Conservation (phyloP, 2,113 vertebrate species). For the Tetraodon nigroviridis region DNA sequence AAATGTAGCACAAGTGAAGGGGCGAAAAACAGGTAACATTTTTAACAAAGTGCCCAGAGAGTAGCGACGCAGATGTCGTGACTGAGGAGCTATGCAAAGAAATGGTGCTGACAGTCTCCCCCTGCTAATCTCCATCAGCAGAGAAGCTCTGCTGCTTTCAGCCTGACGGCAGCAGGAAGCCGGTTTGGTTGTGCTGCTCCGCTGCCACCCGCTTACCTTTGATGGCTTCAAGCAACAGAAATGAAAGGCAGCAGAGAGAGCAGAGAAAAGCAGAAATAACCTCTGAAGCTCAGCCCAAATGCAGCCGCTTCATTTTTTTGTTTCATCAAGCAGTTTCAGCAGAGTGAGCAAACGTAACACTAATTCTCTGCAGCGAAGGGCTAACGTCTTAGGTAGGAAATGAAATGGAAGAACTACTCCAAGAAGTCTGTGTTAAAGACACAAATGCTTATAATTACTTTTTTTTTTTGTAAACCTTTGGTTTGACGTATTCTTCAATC, state of each 20-base stretch:
- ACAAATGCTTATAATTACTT: too few species aligned
- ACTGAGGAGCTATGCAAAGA: constrained; percentile 5
- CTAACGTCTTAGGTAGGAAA: too few species aligned
- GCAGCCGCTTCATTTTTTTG: constrained; percentile 29
- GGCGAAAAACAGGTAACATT: not conserved
- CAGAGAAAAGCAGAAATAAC: constrained; percentile 15
- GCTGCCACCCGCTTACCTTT: constrained; percentile 34
- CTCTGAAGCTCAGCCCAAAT: constrained; percentile 46
- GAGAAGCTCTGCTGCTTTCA: constrained; percentile 1
- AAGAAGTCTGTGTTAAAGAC: too few species aligned
- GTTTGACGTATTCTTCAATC: too few species aligned
- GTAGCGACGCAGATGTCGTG: not conserved
- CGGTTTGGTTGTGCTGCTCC: not conserved
- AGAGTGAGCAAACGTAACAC: too few species aligned
- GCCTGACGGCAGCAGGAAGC: constrained; percentile 12
- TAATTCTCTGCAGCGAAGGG: too few species aligned
- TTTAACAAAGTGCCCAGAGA: too few species aligned
- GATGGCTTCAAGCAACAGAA: constrained; percentile 30
- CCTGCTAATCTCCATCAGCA: constrained; percentile 10
- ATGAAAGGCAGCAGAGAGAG: constrained; percentile 6
- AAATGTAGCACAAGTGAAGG: not conserved
- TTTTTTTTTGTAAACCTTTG: too few species aligned
- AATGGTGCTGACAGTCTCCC: constrained; percentile 13
- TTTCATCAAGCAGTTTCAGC: not conserved
- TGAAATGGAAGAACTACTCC: too few species aligned